Evolutionary conservation across 1,140 invertebrate species (phyloP).

Genomic region (Lepidurus packardi): DNA sequence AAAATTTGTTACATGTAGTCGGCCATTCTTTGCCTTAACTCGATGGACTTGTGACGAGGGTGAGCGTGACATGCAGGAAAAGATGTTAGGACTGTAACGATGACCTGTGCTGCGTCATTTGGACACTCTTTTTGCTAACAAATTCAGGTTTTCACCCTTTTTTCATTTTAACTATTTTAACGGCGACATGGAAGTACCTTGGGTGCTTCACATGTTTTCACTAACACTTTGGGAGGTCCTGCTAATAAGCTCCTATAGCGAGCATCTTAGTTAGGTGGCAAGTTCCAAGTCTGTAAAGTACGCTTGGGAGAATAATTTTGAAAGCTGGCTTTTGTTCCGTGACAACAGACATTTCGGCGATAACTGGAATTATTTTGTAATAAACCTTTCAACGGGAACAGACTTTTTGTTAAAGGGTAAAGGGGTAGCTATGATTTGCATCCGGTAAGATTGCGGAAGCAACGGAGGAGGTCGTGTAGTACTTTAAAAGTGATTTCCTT

Average conservation of each 20-base stretch:
- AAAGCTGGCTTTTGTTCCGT: background rate
- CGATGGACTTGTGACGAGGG: background rate
- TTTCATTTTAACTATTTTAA: background rate
- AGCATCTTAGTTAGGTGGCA: background rate
- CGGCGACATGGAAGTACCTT: background rate
- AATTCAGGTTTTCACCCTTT: background rate
- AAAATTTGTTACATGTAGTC: background rate
- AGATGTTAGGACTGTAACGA: background rate
- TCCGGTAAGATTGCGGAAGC: too few relatives aligned
- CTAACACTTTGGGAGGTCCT: constrained; percentile 18
- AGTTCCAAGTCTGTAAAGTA: background rate
- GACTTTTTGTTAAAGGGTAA: too few relatives aligned
- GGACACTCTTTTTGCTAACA: background rate
- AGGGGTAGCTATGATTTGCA: too few relatives aligned
- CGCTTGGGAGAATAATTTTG: background rate
- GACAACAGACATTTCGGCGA: background rate
- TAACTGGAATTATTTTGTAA: background rate
- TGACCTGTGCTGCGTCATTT: background rate
- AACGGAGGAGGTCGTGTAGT: too few relatives aligned
- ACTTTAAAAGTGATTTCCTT: too few relatives aligned
- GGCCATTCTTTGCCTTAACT: background rate
- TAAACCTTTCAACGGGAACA: too few relatives aligned
- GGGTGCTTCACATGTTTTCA: constrained; percentile 9
- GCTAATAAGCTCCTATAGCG: constrained; percentile 2
- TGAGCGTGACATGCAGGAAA: background rate